These are phyloP conservation scores for Napeogenes sylphis DNA, from an alignment of 2,888 invertebrate genomes.

Conservation along the genomic window DNA sequence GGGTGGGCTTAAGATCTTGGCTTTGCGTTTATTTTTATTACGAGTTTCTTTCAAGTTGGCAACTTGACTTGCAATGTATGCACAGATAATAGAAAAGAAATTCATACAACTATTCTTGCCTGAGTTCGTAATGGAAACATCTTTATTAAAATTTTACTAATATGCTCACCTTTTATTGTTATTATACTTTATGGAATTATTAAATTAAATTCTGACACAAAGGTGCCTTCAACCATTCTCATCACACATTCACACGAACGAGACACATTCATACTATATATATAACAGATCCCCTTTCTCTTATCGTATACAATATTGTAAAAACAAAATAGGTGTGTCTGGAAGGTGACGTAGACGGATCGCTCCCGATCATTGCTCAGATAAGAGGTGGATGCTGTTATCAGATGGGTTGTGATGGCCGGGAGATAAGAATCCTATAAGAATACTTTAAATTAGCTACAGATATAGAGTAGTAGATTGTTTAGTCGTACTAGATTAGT, in stretches of 20 bases:
- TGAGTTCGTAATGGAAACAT: too few species aligned
- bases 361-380: conserved; percentile 31
- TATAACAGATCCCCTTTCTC: neutral
- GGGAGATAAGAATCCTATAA: neutral
- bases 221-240: neutral
- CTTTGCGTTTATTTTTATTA: conserved; percentile 29
- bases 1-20: conserved; percentile 29
- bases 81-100: neutral
- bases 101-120: too few species aligned
- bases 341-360: conserved; percentile 39
- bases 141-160: too few species aligned
- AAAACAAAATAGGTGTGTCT: conserved; percentile 28
- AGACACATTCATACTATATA: neutral
- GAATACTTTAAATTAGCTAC: conserved; percentile 5
- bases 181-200: too few species aligned
- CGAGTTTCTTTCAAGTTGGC: conserved; percentile 19
- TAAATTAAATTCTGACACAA: too few species aligned
- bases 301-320: conserved; percentile 10
- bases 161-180: too few species aligned
- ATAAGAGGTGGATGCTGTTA: conserved; percentile 28
- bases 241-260: neutral
- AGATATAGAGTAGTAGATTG: neutral
- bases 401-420: conserved; percentile 25
- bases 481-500: too few species aligned
- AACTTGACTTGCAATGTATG: conserved; percentile 6